A percentile compares a stretch with the other conserved stretches of the same genome.
Evolutionary conservation across 2,888 invertebrate genomes (phyloP).

Genomic region (Lasiommata megera): DNA sequence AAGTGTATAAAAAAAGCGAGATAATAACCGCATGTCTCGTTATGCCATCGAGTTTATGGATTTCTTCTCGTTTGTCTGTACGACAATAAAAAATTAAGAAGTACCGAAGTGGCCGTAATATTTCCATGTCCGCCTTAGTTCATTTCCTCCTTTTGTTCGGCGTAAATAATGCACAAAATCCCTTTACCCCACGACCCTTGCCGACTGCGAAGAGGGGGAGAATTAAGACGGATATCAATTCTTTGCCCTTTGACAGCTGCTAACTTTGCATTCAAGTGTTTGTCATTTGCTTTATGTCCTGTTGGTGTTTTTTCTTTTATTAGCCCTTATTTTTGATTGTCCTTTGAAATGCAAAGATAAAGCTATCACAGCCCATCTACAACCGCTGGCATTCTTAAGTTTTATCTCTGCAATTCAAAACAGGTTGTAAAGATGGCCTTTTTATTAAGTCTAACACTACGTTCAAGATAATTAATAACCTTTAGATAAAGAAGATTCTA

Average conservation of each 20-base stretch:
- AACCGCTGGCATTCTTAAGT: too few species aligned
- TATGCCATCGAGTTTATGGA: too few species aligned
- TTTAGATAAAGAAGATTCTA: too few species aligned
- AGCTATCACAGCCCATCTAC: neutral
- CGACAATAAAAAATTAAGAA: neutral
- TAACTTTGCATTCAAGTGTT: slow-evolving; percentile 37
- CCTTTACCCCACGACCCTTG: slow-evolving; percentile 7
- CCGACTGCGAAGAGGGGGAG: slow-evolving; percentile 36
- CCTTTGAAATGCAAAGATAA: neutral
- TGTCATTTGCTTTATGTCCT: slow-evolving; percentile 29
- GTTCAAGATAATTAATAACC: too few species aligned
- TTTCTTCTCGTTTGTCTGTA: too few species aligned
- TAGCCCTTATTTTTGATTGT: neutral
- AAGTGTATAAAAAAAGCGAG: too few species aligned
- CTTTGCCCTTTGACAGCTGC: slow-evolving; percentile 50
- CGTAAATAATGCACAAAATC: slow-evolving; percentile 17
- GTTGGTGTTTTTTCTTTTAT: neutral
- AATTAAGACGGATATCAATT: slow-evolving; percentile 55
- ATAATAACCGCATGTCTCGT: too few species aligned
- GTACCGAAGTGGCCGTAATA: neutral
- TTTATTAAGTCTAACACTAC: too few species aligned
- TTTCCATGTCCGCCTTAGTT: slow-evolving; percentile 4
- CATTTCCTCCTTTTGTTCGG: slow-evolving; percentile 7
- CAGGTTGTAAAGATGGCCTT: too few species aligned
- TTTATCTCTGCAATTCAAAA: too few species aligned